Evolutionary conservation across 2,797 vertebrate genomes (phyloP).

Genomic region (Parauchenoglanis ngamensis): DNA sequence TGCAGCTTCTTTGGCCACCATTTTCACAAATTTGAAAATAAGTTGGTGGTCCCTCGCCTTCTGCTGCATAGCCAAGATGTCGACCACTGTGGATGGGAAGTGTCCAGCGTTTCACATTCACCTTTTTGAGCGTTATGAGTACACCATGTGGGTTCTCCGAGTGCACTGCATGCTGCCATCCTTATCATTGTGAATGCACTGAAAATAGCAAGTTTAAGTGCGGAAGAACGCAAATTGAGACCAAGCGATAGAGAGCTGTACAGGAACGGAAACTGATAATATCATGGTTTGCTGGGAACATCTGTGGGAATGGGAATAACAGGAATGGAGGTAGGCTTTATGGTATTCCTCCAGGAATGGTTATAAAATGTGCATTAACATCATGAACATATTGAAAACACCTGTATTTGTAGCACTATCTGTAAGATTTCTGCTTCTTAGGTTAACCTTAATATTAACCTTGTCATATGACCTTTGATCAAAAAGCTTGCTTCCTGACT

Average conservation of each 20-base stretch:
- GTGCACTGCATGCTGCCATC: too few relatives aligned
- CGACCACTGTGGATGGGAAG: too few relatives aligned
- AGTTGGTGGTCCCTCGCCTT: too few relatives aligned
- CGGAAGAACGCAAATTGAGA: too few relatives aligned
- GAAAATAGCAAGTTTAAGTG: too few relatives aligned
- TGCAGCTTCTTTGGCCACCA: too few relatives aligned
- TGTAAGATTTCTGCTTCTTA: slow-evolving; percentile 11
- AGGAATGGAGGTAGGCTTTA: neutral
- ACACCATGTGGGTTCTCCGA: too few relatives aligned
- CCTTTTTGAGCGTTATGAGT: too few relatives aligned
- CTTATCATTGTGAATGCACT: too few relatives aligned
- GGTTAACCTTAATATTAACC: neutral
- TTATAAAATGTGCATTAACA: neutral
- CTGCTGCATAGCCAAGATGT: too few relatives aligned
- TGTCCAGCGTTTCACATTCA: too few relatives aligned
- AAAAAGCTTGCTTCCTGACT: slow-evolving; percentile 32
- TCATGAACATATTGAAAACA: neutral
- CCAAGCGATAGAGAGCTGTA: neutral
- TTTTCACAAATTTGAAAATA: too few relatives aligned
- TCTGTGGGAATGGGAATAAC: neutral
- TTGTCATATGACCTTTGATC: slow-evolving; percentile 7
- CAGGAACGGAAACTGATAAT: neutral
- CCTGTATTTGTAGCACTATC: neutral
- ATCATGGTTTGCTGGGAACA: neutral
- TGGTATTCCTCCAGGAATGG: neutral